Base-by-base conservation (phyloP, 2,113 vertebrate species). In the Protomyctophum bolini region DNA sequence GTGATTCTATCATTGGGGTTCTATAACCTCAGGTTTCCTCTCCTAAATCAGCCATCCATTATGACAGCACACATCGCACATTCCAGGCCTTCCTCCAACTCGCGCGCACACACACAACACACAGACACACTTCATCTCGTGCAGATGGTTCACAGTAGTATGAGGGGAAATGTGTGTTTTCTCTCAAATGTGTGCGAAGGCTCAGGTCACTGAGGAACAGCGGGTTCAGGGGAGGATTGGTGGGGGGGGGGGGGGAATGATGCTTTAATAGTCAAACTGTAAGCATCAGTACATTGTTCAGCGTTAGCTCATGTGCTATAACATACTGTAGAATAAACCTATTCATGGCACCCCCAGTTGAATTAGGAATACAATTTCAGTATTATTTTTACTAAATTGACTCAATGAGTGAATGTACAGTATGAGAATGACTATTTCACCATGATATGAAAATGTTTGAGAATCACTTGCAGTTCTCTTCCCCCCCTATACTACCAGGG, bases 141-240 rank as follows among this genome's bases (percentile, higher is more conserved):
- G 67, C 75, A 52, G 79, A 69, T 56, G 80, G 55, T 80, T 86
- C 75, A 72, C 83, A 86, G 85, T 63, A 64, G 72, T 48, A 49
- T 11, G 65, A 83, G 66, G 81, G 85, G 76, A 87, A 78, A 69
- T 46, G 72, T 76, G 68, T 75, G 83, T 89, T 83, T 86, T 89
- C 85, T 91, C 76, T 87, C 85, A 75, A 65, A 50, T 58, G 28
- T 54, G 68, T 86, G 87, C 81, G 86, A 90, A 83, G 55, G 63
- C 72, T 48, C 56, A 56, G 50, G 51, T 41, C 68, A 73, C 63
- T 6, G 28, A 50, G 76, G 63, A 52, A 56, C 3, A 8, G 8
- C 73, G 59, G 7, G 66, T 58, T 64, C 45, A 46, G 68, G 41
- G 33, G 12, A 2, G 45, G 11, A 58, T 47, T 6, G 5, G 58